Percentiles rank a stretch among this genome's conserved stretches.
These are phyloP conservation scores for Cremastinae sp. DNA, from an alignment of 2,888 invertebrate species.

Conservation along the genomic window DNA sequence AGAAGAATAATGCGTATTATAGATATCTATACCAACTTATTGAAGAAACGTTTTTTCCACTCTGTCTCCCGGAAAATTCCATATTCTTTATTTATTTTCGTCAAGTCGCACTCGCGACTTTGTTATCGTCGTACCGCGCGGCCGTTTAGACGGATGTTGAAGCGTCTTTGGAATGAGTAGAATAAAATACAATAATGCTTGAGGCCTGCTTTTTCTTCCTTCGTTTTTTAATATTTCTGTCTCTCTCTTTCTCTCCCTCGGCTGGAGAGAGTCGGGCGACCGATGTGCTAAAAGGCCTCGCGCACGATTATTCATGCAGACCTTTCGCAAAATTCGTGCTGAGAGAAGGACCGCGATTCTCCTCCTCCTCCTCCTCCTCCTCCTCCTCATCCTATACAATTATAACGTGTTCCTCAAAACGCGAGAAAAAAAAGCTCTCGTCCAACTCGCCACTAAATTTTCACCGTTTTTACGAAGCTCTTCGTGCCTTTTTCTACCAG, in stretches of 20 bases:
- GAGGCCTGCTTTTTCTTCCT: conserved; percentile 51
- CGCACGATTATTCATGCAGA: conserved; percentile 8
- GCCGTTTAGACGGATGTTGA: conserved; percentile 39
- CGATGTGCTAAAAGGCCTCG: background rate
- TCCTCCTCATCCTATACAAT: too few species aligned
- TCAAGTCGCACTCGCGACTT: conserved; percentile 30
- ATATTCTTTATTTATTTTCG: conserved; percentile 16
- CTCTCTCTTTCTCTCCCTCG: background rate
- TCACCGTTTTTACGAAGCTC: conserved; percentile 6
- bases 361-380: too few species aligned
- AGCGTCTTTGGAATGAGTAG: conserved; percentile 43
- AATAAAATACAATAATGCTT: conserved; percentile 54
- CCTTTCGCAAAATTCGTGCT: too few species aligned
- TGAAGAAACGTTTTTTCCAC: too few species aligned
- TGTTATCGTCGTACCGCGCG: conserved; percentile 14
- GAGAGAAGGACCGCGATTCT: too few species aligned
- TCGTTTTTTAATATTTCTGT: conserved; percentile 5
- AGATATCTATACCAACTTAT: too few species aligned
- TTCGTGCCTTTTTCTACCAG: background rate
- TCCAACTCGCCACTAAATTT: conserved; percentile 5
- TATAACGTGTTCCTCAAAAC: too few species aligned
- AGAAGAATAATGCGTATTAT: too few species aligned
- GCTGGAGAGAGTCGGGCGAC: background rate
- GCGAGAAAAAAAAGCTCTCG: too few species aligned
- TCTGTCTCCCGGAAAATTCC: background rate